These are phyloP conservation scores for Masticophis lateralis DNA, from an alignment of 2,797 vertebrate species.

Conservation along the genomic window DNA sequence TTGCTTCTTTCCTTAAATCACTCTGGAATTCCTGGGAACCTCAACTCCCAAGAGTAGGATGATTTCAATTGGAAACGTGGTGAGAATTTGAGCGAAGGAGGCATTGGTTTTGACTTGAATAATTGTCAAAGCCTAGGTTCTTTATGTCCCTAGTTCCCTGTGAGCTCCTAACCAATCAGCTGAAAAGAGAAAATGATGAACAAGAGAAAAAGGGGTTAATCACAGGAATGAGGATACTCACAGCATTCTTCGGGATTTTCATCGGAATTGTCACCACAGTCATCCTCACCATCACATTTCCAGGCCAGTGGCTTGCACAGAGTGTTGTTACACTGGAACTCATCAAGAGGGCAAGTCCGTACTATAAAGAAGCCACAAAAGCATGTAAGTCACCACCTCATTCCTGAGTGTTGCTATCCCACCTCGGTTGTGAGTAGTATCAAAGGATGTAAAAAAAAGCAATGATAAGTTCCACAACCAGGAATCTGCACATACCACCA, in stretches of 20 bases:
- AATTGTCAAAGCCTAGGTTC: not conserved
- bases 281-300: slow-evolving; percentile 91
- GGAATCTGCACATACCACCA: not conserved
- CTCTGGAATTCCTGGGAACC: not conserved
- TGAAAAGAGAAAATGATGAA: not conserved
- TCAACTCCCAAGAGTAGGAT: not conserved
- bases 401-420: not conserved
- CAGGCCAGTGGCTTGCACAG: slow-evolving; percentile 91
- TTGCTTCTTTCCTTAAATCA: not conserved
- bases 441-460: not conserved
- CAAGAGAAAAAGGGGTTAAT: not conserved
- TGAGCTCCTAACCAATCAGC: not conserved
- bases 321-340: slow-evolving; percentile 96
- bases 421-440: not conserved
- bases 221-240: slow-evolving; percentile 57
- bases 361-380: slow-evolving; percentile 57
- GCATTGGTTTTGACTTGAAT: not conserved
- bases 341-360: slow-evolving; percentile 86
- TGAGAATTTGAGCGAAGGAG: not conserved
- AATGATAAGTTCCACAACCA: not conserved
- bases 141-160: not conserved
- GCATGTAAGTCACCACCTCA: not conserved
- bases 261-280: slow-evolving; percentile 93
- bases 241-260: slow-evolving; percentile 89
- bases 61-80: not conserved